Evolutionary conservation across 1,140 invertebrate species (phyloP).

Genomic region (Metopolophium dirhodum): DNA sequence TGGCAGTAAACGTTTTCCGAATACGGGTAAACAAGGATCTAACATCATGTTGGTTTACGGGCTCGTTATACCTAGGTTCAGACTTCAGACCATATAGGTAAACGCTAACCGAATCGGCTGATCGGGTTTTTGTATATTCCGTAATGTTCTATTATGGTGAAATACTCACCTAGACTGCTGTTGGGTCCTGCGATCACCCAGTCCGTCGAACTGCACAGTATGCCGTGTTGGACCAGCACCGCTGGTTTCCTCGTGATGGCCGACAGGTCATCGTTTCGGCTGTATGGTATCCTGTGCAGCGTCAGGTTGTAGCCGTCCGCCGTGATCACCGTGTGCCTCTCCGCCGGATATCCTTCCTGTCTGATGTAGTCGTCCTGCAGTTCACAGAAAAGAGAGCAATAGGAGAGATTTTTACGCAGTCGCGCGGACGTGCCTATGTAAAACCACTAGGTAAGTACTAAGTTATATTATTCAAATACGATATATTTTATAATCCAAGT

Average conservation of each 20-base stretch:
- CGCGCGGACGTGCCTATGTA: not conserved
- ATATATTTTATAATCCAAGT: no score
- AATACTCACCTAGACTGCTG: slow-evolving; percentile 65
- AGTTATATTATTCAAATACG: no score
- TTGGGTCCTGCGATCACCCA: slow-evolving; percentile 74
- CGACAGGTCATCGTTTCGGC: slow-evolving; percentile 20
- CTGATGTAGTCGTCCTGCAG: slow-evolving; percentile 69
- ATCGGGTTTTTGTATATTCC: no score
- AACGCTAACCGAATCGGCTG: no score
- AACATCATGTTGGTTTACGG: no score
- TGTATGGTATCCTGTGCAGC: slow-evolving; percentile 73
- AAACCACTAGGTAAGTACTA: not conserved
- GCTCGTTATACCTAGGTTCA: no score
- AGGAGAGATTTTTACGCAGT: not conserved
- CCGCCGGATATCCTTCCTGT: slow-evolving; percentile 71
- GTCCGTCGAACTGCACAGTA: slow-evolving; percentile 76
- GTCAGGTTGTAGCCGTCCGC: slow-evolving; percentile 77
- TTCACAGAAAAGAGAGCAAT: not conserved
- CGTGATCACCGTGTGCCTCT: slow-evolving; percentile 72
- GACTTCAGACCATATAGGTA: no score
- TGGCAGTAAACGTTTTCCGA: no score
- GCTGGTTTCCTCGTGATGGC: slow-evolving; percentile 62
- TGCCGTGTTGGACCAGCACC: slow-evolving; percentile 78
- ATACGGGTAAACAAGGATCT: no score
- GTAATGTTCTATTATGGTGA: not conserved